Evolutionary conservation across 2,888 invertebrate genomes (phyloP), one percentile per base, ranked within the genome.

Genomic region (Caprella mutica): DNA sequence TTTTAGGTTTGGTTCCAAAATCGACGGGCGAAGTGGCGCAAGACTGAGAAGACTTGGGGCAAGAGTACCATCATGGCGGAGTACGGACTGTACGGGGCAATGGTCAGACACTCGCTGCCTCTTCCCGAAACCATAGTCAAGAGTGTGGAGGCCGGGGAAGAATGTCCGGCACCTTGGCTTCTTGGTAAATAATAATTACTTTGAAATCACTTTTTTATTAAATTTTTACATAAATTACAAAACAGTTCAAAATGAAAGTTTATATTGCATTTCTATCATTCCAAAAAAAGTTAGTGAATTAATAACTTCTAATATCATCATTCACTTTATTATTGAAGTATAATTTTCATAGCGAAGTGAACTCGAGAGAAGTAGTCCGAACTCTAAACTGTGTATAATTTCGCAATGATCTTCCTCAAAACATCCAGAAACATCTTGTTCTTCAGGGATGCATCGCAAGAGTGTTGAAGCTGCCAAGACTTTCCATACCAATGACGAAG

Each of bases 11-110:
- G 97, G 97, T 98, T 93, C 76, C 93, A 93, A 78, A 98, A 98
- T 76, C 82, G 97, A 26, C 81, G 97, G 43, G 97, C 97, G 70
- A 97, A 97, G 73, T 98, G 97, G 97, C 84, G 97, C 65, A 98
- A 98, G 76, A 98, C 97, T 55, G 97, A 98, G 77, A 98, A 98
- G 73, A 96, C 94, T 68, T 98, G 98, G 97, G 97, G 97, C 46
- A 81, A 93, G 69, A 92, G 92, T 72, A 97, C 96, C 68, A 97
- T 97, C 72, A 98, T 98, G 97, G 98, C 98, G 66, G 98, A 98
- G 76, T 98, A 98, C 73, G 98, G 98, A 2, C 80, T 98, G 50
- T 98, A 98, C 75, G 98, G 98, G 1, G 98, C 98, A 67, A 98
- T 98, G 98, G 98, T 98, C 67, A 81, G 98, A 65, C 97, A 98